Percentiles rank a stretch among this genome's conserved stretches.
These are phyloP conservation scores for Phalanger gymnotis DNA, from an alignment of 2,797 vertebrate species.

Conservation along the genomic window DNA sequence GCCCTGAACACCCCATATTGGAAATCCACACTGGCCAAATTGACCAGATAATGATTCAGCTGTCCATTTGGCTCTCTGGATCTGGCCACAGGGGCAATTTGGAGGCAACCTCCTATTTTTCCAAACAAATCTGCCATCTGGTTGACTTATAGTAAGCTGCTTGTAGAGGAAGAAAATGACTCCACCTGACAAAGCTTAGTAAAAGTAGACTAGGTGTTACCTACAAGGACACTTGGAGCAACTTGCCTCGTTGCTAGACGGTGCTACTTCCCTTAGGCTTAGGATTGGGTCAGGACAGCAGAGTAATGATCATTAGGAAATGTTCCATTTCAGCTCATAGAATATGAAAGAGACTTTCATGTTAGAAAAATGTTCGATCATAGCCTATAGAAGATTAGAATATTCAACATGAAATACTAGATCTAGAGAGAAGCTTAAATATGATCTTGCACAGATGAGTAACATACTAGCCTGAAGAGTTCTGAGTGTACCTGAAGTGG, in stretches of 20 bases:
- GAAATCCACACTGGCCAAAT: conserved; percentile 21
- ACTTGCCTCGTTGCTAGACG: conserved; percentile 1
- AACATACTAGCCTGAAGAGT: not conserved
- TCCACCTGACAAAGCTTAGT: conserved; percentile 29
- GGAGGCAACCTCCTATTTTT: conserved; percentile 57
- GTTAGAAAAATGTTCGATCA: not conserved
- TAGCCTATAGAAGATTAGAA: not conserved
- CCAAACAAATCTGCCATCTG: conserved; percentile 55
- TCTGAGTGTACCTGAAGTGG: not conserved
- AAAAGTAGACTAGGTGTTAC: conserved; percentile 3
- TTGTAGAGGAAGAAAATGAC: conserved; percentile 24
- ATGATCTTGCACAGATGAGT: not conserved
- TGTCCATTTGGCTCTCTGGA: conserved; percentile 57
- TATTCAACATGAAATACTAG: not conserved
- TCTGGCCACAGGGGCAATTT: conserved; percentile 44
- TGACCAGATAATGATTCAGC: conserved; percentile 60
- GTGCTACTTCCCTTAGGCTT: conserved; percentile 15
- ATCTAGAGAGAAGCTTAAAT: not conserved
- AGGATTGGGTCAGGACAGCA: conserved; percentile 23
- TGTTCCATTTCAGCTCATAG: conserved; percentile 41
- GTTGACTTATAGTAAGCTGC: conserved; percentile 19
- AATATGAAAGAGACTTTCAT: not conserved
- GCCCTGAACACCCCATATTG: not conserved
- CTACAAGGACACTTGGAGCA: not conserved
- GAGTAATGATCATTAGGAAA: conserved; percentile 55